Base-by-base conservation (phyloP, 2,113 vertebrate genomes). In the Gulo gulo region DNA sequence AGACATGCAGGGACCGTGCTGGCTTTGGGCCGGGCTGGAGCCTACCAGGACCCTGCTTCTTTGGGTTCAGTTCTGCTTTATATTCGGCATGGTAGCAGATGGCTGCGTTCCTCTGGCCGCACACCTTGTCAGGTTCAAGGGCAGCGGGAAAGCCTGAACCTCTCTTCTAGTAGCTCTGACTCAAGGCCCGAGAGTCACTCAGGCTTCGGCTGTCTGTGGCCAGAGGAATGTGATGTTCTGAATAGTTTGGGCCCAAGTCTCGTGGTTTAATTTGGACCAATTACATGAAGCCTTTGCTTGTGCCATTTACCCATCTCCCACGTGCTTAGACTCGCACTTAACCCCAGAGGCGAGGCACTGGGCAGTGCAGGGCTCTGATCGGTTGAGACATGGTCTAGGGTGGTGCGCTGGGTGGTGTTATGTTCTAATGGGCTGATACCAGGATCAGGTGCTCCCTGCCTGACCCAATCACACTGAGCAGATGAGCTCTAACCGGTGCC, bases 341-440 rank as follows among this genome's bases (percentile, higher is more conserved):
- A 73, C 15, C 26, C 34, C 39, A 9, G 0, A 65, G 73, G 14
- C 52, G 65, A 4, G 26, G 36, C 67, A 4, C 85, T 34, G 81
- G 39, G 3, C 29, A 52, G 21, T 36, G 73, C 31, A 79, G 36
- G 36, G 78, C 36, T 86, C 86, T 91, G 91, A 88, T 82, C 81
- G 93, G 94, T 69, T 84, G 81, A 97, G 69, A 47, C 8, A 1
- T 55, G 45, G 67, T 34, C 67, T 94, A 90, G 0, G 63, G 61
- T 18, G 21, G 57, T 36, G 82, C 86, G 10, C 29, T 31, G 55
- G 34, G 36, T 6, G 47, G 8, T 45, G n/a, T 14, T 69, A 7
- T 45, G n/a, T 76, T 93, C 82, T 96, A 61, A 93, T 59, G 91
- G 91, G 84, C 55, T 82, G 81, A 74, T 81, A 34, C n/a, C 16